Conservation (phyloP, 2,888 invertebrate genomes). For the Thecophora atra region DNA sequence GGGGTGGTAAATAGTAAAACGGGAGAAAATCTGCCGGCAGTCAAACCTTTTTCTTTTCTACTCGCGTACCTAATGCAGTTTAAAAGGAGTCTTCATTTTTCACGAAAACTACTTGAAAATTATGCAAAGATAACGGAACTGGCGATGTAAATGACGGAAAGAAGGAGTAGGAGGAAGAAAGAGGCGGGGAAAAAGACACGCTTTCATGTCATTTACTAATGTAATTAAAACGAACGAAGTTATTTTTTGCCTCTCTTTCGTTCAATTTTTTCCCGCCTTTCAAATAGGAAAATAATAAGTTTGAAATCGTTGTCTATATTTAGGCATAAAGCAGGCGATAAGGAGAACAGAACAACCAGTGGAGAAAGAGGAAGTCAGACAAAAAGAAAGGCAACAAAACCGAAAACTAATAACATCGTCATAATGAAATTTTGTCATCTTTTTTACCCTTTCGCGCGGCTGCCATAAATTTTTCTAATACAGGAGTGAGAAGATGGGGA, state of each 20-base stretch:
- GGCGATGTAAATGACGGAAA: not conserved
- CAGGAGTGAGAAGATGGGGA: not conserved
- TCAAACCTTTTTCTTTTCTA: constrained; percentile 2
- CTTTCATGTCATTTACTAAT: constrained; percentile 33
- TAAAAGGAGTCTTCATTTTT: constrained; percentile 32
- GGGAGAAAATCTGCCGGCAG: not conserved
- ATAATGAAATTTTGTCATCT: constrained; percentile 35
- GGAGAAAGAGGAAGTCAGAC: not conserved
- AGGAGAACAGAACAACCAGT: not conserved
- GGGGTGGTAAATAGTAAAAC: no score
- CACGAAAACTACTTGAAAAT: constrained; percentile 25
- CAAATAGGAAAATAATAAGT: constrained; percentile 18
- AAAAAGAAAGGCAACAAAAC: not conserved
- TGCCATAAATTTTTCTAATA: not conserved
- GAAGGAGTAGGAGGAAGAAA: not conserved
- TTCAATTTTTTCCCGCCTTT: not conserved
- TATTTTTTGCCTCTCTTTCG: constrained; percentile 2
- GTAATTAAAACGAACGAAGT: constrained; percentile 31
- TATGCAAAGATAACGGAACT: constrained; percentile 15
- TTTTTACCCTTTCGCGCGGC: constrained; percentile 6
- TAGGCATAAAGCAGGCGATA: not conserved
- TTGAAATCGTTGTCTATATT: constrained; percentile 22
- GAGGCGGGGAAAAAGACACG: not conserved
- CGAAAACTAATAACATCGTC: constrained; percentile 32
- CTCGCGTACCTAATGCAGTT: constrained; percentile 25